Percentiles rank a stretch among this genome's conserved stretches.
phyloP scores from a whole-genome alignment of 2,797 vertebrate genomes.

The Gallirallus australis region DNA sequence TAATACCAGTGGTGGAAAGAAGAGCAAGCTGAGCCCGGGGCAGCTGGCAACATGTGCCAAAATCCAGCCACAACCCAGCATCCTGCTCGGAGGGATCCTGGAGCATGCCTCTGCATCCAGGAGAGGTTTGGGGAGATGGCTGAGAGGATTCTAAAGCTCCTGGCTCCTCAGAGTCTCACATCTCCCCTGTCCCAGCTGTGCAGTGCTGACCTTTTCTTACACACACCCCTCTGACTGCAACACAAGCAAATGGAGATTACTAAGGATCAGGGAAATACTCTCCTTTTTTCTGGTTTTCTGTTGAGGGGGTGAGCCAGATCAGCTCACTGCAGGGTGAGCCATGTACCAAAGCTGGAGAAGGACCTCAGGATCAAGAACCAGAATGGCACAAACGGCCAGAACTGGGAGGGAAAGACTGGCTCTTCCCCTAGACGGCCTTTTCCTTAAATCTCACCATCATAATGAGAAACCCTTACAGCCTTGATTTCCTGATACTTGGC shows the following conservation, averaged over 20 bases:
- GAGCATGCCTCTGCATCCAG: background rate
- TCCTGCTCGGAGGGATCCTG: background rate
- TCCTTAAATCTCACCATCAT: background rate
- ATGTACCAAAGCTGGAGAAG: background rate
- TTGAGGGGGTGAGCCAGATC: background rate
- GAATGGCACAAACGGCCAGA: background rate
- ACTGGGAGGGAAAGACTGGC: background rate
- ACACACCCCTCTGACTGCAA: background rate
- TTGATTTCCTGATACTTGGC: background rate
- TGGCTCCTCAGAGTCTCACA: background rate
- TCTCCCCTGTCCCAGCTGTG: background rate
- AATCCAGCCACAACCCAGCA: background rate
- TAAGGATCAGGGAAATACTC: background rate
- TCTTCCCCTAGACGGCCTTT: background rate
- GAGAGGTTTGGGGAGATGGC: background rate
- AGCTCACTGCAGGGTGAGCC: background rate
- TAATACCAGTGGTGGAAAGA: background rate
- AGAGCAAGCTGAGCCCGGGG: background rate
- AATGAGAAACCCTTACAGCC: background rate
- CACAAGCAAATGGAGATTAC: background rate
- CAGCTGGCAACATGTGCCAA: fast-evolving
- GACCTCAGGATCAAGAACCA: background rate
- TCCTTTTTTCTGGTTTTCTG: background rate
- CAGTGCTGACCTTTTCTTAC: background rate
- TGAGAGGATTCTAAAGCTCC: background rate